Evolutionary conservation across 2,797 vertebrate species (phyloP).

Genomic region (Arrhamphus sclerolepis): DNA sequence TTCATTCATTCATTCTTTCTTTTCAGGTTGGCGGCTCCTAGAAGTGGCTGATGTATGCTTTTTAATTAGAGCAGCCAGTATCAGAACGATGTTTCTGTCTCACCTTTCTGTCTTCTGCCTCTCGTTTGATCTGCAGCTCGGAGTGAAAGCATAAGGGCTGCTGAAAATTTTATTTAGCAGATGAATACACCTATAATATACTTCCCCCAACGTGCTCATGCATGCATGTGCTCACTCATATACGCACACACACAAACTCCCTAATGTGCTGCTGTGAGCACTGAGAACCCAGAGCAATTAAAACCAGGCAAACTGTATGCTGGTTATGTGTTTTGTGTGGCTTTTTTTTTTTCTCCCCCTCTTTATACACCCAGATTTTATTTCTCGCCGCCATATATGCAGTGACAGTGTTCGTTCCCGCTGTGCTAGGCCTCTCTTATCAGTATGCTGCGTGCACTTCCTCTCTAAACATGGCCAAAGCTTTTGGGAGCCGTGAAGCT

Average conservation of each 20-base stretch:
- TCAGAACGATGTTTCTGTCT: conserved; percentile 9
- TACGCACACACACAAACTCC: conserved; percentile 43
- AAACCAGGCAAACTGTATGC: conserved; percentile 35
- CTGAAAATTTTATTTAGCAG: conserved; percentile 64
- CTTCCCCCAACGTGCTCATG: conserved; percentile 37
- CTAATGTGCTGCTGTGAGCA: conserved; percentile 48
- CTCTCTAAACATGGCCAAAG: conserved; percentile 65
- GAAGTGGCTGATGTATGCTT: conserved; percentile 36
- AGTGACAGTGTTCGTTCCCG: conserved; percentile 26
- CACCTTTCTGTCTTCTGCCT: conserved; percentile 19
- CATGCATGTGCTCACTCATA: conserved; percentile 40
- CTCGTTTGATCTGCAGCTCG: conserved; percentile 35
- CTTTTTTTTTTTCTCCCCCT: not conserved
- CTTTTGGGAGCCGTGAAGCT: conserved; percentile 70
- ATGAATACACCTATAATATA: conserved; percentile 55
- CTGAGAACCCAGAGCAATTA: conserved; percentile 64
- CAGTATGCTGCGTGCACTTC: conserved; percentile 66
- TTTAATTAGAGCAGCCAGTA: conserved; percentile 40
- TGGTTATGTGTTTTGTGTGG: conserved; percentile 10
- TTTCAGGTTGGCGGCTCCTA: not conserved
- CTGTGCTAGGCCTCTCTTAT: conserved; percentile 52
- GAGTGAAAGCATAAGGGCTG: conserved; percentile 37
- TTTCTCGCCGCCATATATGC: conserved; percentile 15
- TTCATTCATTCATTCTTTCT: not conserved
- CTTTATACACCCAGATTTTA: conserved; percentile 17